Evolutionary conservation across 1,140 invertebrate genomes (phyloP), one percentile per base, ranked within the genome.

Genomic region (Dreissena rostriformis): DNA sequence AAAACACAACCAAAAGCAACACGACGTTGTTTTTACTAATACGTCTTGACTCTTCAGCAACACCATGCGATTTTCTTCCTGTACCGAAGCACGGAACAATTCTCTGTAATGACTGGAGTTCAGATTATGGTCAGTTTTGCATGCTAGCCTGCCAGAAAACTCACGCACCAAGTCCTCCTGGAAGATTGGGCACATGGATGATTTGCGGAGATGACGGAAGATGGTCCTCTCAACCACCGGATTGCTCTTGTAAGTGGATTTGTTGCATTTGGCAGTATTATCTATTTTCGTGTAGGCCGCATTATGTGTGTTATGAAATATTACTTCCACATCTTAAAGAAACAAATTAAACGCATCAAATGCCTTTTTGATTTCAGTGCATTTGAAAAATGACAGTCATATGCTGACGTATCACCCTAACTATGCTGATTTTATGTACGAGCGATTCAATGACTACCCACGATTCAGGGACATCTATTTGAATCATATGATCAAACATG

Each of bases 181-280:
- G 7, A 2, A 28, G 49, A 71, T 71, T 39, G 12, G 49, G 12
- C 68, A 71, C 26, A 11, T 71, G 68, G 68, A 15, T 28, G 26
- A 71, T 71, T 14, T 71, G 68, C 49, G 68, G 68, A 39, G 68
- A 28, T 39, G 26, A 28, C n/a, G 68, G 68, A 15, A 39, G 15
- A 26, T 71, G 68, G 68, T 71, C 68, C 28, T 15, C 26, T 14
- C 68, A 28, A 71, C 26, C 49, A 15, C 26, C 68, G 6, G 68
- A 71, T 39, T 71, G 12, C 28, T 71, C 68, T 28, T n/a, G 68
- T 71, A 39, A 71, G 68, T 39, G 57, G 57, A 61, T 24, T 24
- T 61, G 57, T n/a, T 61, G 17, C 2, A 61, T 24, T 61, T 5
- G 22, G 2, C 57, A 61, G 4, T n/a, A 5, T 5, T 39, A 39